Base-by-base conservation (phyloP, 1,140 invertebrate genomes). In the Caligus rogercresseyi region DNA sequence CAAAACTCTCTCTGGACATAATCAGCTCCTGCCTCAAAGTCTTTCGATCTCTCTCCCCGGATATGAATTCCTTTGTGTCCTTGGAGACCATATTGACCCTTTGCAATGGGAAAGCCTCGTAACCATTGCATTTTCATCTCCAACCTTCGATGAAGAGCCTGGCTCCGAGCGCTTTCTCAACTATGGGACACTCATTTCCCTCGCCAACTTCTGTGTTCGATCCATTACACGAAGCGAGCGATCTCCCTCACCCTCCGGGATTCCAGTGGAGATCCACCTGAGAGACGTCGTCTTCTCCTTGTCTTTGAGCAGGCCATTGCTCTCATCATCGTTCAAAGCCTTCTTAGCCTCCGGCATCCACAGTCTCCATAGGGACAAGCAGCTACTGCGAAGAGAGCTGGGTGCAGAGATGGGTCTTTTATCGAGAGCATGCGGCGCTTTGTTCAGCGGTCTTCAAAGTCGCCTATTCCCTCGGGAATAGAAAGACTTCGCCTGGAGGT, bases 301-400 rank as follows among this genome's bases (percentile, higher is more conserved):
- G 67, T 73, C 72, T 7, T 73, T 74, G 65, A 70, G 71, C n/a
- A 72, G 56, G 61, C 68, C 1, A 61, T 75, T 18, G 65, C 69
- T 7, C 60, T 74, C 0, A 61, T 74, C 7, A 67, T 74, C 66
- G 73, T 71, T 7, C 74, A 75, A 65, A 70, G 71, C n/a, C 67
- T 70, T 21, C 66, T 71, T 18, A 70, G 72, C 59, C 65, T 74
- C 14, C n/a, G n/a, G n/a, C n/a, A 67, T 70, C 20, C 66, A 70
- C 16, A 70, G 72, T 59, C 65, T 74, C 14, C 52, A 63, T 0
- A 64, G 71, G 66, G 74, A 75, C 31, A 73, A 74, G 60, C 73
- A 74, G 59, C 64, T 74, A 3, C 65, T 75, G 1, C 71, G 71
- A 53, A 63, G 74, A 65, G 74, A 75, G 67, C 68, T 75, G 11